Percentiles rank a stretch among this genome's conserved stretches.
Evolutionary conservation across 2,888 invertebrate species (phyloP).

Genomic region (Emesis furor): DNA sequence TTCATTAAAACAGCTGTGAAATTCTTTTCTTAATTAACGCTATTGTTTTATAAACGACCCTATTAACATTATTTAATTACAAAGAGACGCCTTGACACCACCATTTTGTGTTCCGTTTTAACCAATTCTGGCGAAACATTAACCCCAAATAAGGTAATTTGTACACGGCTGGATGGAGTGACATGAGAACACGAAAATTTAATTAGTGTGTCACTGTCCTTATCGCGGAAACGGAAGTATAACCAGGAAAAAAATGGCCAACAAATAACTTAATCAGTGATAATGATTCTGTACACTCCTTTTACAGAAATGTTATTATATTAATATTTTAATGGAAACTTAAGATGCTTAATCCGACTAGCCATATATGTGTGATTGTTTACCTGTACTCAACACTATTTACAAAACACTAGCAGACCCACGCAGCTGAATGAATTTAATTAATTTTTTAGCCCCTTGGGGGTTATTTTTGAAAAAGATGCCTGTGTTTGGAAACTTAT

Average conservation of each 20-base stretch:
- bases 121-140: constrained; percentile 5
- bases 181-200: constrained; percentile 28
- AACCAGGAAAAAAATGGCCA: constrained; percentile 67
- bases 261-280: constrained; percentile 71
- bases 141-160: constrained; percentile 25
- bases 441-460: too few relatives aligned
- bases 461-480: too few relatives aligned
- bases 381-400: too few relatives aligned
- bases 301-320: constrained; percentile 51
- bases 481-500: too few relatives aligned
- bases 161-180: constrained; percentile 25
- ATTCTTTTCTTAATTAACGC: constrained; percentile 3
- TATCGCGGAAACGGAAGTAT: constrained; percentile 71
- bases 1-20: constrained; percentile 11
- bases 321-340: constrained; percentile 47
- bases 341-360: constrained; percentile 1
- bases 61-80: constrained; percentile 14
- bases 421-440: too few relatives aligned
- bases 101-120: constrained; percentile 15
- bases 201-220: constrained; percentile 38
- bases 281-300: constrained; percentile 35
- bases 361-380: background rate
- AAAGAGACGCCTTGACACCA: constrained; percentile 10
- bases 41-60: constrained; percentile 3
- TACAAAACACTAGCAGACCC: too few relatives aligned